Evolutionary conservation across 1,140 invertebrate species (phyloP).

Genomic region (Drosophila ficusphila): DNA sequence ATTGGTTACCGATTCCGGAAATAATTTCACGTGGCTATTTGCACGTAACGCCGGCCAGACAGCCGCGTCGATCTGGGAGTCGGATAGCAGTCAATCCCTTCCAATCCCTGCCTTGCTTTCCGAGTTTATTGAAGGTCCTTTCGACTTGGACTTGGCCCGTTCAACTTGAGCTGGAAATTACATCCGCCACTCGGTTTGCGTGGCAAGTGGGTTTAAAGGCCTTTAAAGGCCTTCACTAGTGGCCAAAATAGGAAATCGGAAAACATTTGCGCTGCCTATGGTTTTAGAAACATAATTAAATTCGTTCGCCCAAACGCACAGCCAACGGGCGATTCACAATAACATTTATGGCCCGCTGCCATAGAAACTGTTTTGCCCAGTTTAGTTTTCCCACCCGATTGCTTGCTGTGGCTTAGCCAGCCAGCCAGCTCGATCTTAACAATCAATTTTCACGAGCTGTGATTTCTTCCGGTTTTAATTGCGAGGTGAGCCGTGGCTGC

Average conservation of each 20-base stretch:
- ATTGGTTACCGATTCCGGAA: slow-evolving; percentile 75
- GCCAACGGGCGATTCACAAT: neutral
- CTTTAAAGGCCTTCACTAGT: neutral
- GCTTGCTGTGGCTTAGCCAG: neutral
- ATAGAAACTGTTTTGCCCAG: neutral
- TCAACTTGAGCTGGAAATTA: slow-evolving; percentile 67
- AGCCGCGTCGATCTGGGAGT: slow-evolving; percentile 15
- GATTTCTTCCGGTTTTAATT: slow-evolving; percentile 9
- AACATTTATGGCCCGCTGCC: slow-evolving; percentile 4
- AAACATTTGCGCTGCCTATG: slow-evolving; percentile 1
- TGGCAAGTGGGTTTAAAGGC: neutral
- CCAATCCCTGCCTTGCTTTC: slow-evolving; percentile 40
- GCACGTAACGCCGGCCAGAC: slow-evolving; percentile 56
- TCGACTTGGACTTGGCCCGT: slow-evolving; percentile 42
- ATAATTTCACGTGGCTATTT: slow-evolving; percentile 80
- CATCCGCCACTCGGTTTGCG: slow-evolving; percentile 53
- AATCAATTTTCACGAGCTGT: slow-evolving; percentile 19
- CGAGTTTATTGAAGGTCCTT: slow-evolving; percentile 58
- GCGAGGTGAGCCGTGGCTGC: neutral
- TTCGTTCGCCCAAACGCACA: slow-evolving; percentile 29
- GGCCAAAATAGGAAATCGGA: neutral
- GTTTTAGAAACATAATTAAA: slow-evolving; percentile 60
- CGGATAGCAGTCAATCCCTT: slow-evolving; percentile 12
- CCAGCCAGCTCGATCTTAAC: slow-evolving; percentile 4
- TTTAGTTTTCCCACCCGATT: neutral